These are phyloP conservation scores for Pogonomyrmex barbatus DNA, from an alignment of 1,140 invertebrate species.

Conservation along the genomic window DNA sequence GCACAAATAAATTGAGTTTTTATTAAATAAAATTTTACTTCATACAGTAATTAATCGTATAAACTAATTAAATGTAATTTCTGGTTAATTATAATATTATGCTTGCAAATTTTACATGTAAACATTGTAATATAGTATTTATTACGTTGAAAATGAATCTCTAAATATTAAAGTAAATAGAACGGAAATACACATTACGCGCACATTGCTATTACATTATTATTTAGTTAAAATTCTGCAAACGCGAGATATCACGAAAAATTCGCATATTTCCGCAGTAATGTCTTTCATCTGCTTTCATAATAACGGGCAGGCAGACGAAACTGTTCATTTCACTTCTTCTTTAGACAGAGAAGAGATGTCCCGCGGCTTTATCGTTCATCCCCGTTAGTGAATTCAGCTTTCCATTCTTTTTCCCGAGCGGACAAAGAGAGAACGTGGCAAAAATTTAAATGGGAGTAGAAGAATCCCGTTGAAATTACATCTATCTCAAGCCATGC, in stretches of 20 bases:
- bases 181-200: not conserved
- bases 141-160: not conserved
- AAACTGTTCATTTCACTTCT: conserved; percentile 56
- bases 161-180: conserved; percentile 23
- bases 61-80: not conserved
- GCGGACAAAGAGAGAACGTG: conserved; percentile 52
- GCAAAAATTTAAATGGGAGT: conserved; percentile 40
- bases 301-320: conserved; percentile 30
- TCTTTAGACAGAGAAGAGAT: conserved; percentile 50
- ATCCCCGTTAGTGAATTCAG: conserved; percentile 51
- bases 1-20: not conserved
- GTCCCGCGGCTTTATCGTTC: conserved; percentile 49
- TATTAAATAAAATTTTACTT: conserved; percentile 7
- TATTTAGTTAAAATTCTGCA: conserved; percentile 23
- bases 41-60: not conserved
- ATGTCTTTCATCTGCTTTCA: conserved; percentile 20
- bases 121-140: not conserved
- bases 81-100: not conserved
- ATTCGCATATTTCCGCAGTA: conserved; percentile 16
- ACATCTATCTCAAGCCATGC: conserved; percentile 24
- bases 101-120: not conserved
- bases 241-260: conserved; percentile 28
- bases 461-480: conserved; percentile 27
- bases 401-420: conserved; percentile 11
- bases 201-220: not conserved